These are phyloP conservation scores for Scaptomyza polygonia DNA, from an alignment of 2,888 invertebrate species.

Conservation along the genomic window DNA sequence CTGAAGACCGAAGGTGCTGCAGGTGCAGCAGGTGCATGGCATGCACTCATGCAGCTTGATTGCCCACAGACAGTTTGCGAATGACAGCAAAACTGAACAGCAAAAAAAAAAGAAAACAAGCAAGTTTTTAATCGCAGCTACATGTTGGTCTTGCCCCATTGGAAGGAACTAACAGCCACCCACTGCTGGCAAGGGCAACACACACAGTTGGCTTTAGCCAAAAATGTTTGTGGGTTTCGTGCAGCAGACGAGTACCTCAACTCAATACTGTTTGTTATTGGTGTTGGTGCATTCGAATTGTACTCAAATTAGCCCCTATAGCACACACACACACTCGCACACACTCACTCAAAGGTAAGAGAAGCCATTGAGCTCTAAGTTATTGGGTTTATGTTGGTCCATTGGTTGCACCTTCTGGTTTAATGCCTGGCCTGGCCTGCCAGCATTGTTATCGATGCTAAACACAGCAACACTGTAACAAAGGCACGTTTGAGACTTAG, in stretches of 20 bases:
- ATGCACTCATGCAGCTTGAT: slow-evolving; percentile 79
- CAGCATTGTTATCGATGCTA: slow-evolving; percentile 10
- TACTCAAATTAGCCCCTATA: slow-evolving; percentile 43
- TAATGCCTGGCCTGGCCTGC: slow-evolving; percentile 12
- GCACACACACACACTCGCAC: not conserved
- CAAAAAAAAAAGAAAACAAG: slow-evolving; percentile 33
- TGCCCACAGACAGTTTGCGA: slow-evolving; percentile 68
- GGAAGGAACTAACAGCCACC: slow-evolving; percentile 23
- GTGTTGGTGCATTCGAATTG: slow-evolving; percentile 7
- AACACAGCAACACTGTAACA: not conserved
- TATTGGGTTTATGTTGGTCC: slow-evolving; percentile 33
- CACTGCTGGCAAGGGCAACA: slow-evolving; percentile 8
- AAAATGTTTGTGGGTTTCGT: slow-evolving; percentile 16
- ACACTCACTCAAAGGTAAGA: not conserved
- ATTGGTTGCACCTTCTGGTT: slow-evolving; percentile 26
- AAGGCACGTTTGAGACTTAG: not conserved
- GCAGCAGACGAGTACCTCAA: slow-evolving; percentile 5
- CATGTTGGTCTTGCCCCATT: slow-evolving; percentile 32
- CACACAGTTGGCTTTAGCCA: not conserved
- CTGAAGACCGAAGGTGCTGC: not conserved
- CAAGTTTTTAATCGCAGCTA: slow-evolving; percentile 56
- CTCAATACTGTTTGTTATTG: slow-evolving; percentile 14
- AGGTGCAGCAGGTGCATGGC: slow-evolving; percentile 45
- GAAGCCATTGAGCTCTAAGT: slow-evolving; percentile 27
- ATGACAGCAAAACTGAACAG: slow-evolving; percentile 44